Percentiles rank a stretch among this genome's conserved stretches.
Conservation (phyloP, 2,797 vertebrate genomes). For the Epinephelus awoara region DNA sequence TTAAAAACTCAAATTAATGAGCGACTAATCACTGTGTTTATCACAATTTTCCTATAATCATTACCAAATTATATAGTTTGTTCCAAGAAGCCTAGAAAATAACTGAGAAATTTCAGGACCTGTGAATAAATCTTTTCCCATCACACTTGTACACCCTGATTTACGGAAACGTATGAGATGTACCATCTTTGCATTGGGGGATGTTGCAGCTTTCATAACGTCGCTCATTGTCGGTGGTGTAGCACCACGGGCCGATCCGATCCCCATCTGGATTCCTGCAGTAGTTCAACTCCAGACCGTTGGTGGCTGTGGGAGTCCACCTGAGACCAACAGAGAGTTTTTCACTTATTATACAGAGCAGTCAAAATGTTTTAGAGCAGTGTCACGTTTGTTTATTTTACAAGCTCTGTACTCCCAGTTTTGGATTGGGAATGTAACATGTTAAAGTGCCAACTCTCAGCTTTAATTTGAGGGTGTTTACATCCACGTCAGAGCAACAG, state of each 20-base stretch:
- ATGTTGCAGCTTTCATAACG: constrained; percentile 94
- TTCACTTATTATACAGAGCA: not conserved
- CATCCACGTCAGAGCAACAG: not conserved
- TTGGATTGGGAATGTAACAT: not conserved
- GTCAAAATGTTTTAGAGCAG: not conserved
- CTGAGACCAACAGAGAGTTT: constrained; percentile 72
- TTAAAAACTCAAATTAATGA: not conserved
- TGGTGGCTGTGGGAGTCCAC: constrained; percentile 88
- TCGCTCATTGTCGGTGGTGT: constrained; percentile 88
- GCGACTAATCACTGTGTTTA: no score
- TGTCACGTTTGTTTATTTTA: not conserved
- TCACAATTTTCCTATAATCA: not conserved
- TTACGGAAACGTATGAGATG: not conserved
- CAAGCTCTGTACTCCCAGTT: no score
- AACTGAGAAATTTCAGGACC: not conserved
- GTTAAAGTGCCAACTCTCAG: not conserved
- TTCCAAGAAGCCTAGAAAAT: not conserved
- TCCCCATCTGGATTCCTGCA: constrained; percentile 95
- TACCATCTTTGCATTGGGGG: constrained; percentile 94
- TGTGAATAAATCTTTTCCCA: not conserved
- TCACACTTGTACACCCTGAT: not conserved
- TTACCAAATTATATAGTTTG: not conserved
- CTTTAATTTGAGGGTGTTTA: not conserved
- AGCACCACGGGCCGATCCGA: constrained; percentile 94
- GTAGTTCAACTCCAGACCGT: constrained; percentile 94